phyloP scores from a whole-genome alignment of 2,797 vertebrate genomes.

The Australoheros facetus region DNA sequence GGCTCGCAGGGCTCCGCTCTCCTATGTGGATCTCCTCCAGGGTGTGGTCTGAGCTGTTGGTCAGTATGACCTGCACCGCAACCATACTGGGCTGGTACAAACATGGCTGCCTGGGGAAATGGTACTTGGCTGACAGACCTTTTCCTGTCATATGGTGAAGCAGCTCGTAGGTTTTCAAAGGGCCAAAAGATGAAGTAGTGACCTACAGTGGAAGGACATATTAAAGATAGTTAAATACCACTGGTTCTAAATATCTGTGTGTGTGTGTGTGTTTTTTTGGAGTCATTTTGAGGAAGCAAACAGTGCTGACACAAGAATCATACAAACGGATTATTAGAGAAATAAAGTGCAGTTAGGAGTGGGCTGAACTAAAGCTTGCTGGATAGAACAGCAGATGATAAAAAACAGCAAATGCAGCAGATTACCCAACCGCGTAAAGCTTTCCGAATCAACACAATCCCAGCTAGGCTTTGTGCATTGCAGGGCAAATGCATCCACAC shows the following conservation, averaged over 20 bases:
- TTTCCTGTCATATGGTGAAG: constrained; percentile 97
- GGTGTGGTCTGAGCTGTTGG: constrained; percentile 85
- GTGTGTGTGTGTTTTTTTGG: no score
- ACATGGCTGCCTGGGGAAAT: constrained; percentile 89
- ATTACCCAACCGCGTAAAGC: neutral
- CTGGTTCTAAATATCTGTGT: neutral
- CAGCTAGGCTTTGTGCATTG: constrained; percentile 34
- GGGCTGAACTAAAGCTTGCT: neutral
- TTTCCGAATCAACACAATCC: constrained; percentile 12
- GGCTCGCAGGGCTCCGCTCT: constrained; percentile 82
- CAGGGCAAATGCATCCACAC: constrained; percentile 46
- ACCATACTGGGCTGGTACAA: constrained; percentile 89
- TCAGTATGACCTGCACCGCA: constrained; percentile 87
- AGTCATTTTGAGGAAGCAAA: neutral
- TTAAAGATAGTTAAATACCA: neutral
- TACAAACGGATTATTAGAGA: neutral
- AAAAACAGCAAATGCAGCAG: constrained; percentile 7
- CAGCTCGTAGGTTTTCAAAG: constrained; percentile 84
- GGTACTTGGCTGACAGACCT: constrained; percentile 90
- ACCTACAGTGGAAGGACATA: constrained; percentile 75
- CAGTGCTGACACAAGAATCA: neutral
- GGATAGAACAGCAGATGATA: neutral
- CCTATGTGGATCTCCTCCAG: constrained; percentile 88
- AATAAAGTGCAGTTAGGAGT: neutral
- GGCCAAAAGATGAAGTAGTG: constrained; percentile 84